A percentile compares a stretch with the other conserved stretches of the same genome.
These are phyloP conservation scores for Campylomormyrus tamandua DNA, from an alignment of 2,113 vertebrate species.

Conservation along the genomic window DNA sequence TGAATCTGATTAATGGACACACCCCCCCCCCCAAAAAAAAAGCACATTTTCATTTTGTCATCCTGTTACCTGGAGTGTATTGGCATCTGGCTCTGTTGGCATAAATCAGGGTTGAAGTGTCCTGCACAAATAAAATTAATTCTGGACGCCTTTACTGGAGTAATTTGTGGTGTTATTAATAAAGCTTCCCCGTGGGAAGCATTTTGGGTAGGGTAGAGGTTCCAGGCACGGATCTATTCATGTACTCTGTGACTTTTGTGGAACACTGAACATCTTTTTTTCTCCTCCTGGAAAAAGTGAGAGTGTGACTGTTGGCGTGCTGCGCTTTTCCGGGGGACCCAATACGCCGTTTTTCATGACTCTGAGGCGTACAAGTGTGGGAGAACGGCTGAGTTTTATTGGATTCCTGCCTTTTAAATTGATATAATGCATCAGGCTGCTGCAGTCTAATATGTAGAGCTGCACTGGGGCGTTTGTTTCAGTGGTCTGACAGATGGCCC, in stretches of 20 bases:
- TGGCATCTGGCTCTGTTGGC: background rate
- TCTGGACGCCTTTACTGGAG: background rate
- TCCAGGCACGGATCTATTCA: background rate
- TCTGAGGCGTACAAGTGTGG: constrained; percentile 4
- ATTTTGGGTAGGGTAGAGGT: background rate
- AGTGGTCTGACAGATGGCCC: constrained; percentile 11
- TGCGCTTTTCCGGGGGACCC: background rate
- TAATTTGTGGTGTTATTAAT: background rate
- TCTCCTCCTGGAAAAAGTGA: background rate
- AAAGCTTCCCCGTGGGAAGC: background rate
- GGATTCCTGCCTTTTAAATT: constrained; percentile 33
- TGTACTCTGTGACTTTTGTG: background rate
- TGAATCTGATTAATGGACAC: background rate
- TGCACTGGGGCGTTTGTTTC: constrained; percentile 3
- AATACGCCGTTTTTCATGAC: constrained; percentile 17
- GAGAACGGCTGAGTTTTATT: constrained; percentile 27
- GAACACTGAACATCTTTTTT: background rate
- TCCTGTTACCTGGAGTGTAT: background rate
- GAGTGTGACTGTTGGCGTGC: background rate
- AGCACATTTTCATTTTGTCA: background rate
- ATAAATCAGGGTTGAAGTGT: background rate
- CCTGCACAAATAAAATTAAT: background rate
- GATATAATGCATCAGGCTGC: constrained; percentile 39
- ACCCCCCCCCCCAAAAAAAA: background rate
- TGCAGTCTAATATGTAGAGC: constrained; percentile 15